Conservation (phyloP, 2,888 invertebrate genomes). For the Lordiphosa fenestrarum region DNA sequence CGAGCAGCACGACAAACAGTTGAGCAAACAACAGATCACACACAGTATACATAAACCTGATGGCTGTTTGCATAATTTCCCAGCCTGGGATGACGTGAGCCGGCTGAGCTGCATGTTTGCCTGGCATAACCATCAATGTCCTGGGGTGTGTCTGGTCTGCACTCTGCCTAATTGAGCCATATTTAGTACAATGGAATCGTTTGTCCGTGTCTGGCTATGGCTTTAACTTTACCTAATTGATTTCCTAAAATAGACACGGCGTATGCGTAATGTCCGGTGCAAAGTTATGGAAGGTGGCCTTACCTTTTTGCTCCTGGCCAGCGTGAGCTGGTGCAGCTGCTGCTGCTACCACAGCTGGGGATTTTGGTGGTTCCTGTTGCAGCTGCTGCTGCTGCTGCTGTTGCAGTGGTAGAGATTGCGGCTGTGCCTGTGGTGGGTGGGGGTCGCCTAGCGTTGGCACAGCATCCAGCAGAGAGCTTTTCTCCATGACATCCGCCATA, state of each 20-base stretch:
- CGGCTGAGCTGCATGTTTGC: slow-evolving; percentile 48
- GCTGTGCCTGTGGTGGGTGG: slow-evolving; percentile 28
- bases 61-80: slow-evolving; percentile 55
- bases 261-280: slow-evolving; percentile 52
- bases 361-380: slow-evolving; percentile 50
- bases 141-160: slow-evolving; percentile 50
- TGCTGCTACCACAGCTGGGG: slow-evolving; percentile 29
- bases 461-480: slow-evolving; percentile 78
- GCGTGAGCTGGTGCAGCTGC: slow-evolving; percentile 46
- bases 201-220: slow-evolving; percentile 5
- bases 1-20: slow-evolving; percentile 12
- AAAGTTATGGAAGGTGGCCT: slow-evolving; percentile 33
- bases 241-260: slow-evolving; percentile 44
- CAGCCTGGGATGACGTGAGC: slow-evolving; percentile 41
- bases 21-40: slow-evolving; percentile 41
- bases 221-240: slow-evolving; percentile 51
- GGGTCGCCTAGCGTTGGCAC: slow-evolving; percentile 55
- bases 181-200: slow-evolving; percentile 12
- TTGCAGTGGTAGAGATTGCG: slow-evolving; percentile 22
- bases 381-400: slow-evolving; percentile 30
- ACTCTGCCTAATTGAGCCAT: slow-evolving; percentile 60
- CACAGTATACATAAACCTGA: slow-evolving; percentile 11
- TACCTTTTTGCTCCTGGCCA: slow-evolving; percentile 73
- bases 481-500: slow-evolving; percentile 79
- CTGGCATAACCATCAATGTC: slow-evolving; percentile 56